phyloP scores from a whole-genome alignment of 2,113 vertebrate species.

The Stigmatopora nigra region DNA sequence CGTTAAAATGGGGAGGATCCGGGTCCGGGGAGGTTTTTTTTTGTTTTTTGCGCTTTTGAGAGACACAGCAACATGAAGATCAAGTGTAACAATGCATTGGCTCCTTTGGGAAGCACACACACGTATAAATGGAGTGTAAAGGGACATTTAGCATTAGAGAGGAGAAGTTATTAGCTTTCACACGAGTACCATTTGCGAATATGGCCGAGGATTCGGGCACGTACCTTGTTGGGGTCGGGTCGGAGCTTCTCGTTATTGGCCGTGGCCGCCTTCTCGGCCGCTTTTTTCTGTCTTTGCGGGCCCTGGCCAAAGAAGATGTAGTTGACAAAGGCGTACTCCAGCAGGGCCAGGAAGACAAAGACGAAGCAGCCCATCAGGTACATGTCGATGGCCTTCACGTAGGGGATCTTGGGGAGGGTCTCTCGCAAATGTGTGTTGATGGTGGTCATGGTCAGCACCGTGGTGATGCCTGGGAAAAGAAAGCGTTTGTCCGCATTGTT shows the following conservation, averaged over 20 bases:
- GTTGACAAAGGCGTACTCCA: constrained; percentile 98
- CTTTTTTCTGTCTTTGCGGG: constrained; percentile 97
- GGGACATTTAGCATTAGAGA: constrained; percentile 61
- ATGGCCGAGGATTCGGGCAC: constrained; percentile 1
- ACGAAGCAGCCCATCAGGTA: constrained; percentile 99
- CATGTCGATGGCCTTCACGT: constrained; percentile 99
- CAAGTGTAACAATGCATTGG: constrained; percentile 48
- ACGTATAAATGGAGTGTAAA: constrained; percentile 52
- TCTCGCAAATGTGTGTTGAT: constrained; percentile 98
- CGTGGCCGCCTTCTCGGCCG: constrained; percentile 89
- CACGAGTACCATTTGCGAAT: constrained; percentile 38
- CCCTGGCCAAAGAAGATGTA: constrained; percentile 99
- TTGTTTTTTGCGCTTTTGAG: constrained; percentile 54
- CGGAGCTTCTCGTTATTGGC: constrained; percentile 95
- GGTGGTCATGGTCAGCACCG: constrained; percentile 98
- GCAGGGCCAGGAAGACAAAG: constrained; percentile 96
- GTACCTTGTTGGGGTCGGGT: constrained; percentile 94
- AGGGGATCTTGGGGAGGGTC: constrained; percentile 98
- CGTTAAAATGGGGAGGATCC: constrained; percentile 52
- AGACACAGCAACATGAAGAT: constrained; percentile 62
- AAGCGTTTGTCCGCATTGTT: constrained; percentile 28
- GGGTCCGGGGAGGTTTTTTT: constrained; percentile 48
- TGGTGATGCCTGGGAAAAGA: constrained; percentile 85
- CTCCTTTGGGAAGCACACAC: constrained; percentile 24
- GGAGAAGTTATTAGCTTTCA: constrained; percentile 47